Conservation (phyloP, 2,888 invertebrate genomes). For the Crocallis elinguaria region DNA sequence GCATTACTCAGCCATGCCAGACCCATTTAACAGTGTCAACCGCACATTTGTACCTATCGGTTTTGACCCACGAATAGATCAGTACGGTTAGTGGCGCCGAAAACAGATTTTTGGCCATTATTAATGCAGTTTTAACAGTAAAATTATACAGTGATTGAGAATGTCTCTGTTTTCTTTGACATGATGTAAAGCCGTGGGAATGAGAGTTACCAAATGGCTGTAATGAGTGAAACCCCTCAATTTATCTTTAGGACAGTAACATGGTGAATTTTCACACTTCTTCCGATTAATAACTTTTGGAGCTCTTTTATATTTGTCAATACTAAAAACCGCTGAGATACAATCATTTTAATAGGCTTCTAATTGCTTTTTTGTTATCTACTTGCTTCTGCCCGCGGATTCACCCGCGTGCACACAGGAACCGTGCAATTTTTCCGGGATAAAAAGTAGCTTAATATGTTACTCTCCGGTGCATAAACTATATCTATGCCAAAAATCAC, state of each 20-base stretch:
- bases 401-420: too few species aligned
- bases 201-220: background rate
- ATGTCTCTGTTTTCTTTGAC: background rate
- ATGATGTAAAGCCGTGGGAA: conserved; percentile 5
- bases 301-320: too few species aligned
- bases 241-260: background rate
- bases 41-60: conserved; percentile 77
- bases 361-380: too few species aligned
- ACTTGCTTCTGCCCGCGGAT: too few species aligned
- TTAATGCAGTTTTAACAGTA: conserved; percentile 1
- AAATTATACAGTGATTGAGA: conserved; percentile 5
- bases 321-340: too few species aligned
- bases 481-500: too few species aligned
- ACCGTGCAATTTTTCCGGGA: too few species aligned
- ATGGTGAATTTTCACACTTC: too few species aligned
- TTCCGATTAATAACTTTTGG: too few species aligned
- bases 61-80: conserved; percentile 49
- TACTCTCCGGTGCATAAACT: too few species aligned
- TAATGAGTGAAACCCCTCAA: background rate
- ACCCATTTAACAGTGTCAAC: conserved; percentile 80
- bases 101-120: conserved; percentile 27
- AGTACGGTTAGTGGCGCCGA: conserved; percentile 14
- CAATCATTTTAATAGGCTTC: too few species aligned
- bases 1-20: conserved; percentile 73
- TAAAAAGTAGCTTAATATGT: too few species aligned